These are phyloP conservation scores for Anthoscopus minutus DNA, from an alignment of 2,113 vertebrate genomes.

Conservation along the genomic window DNA sequence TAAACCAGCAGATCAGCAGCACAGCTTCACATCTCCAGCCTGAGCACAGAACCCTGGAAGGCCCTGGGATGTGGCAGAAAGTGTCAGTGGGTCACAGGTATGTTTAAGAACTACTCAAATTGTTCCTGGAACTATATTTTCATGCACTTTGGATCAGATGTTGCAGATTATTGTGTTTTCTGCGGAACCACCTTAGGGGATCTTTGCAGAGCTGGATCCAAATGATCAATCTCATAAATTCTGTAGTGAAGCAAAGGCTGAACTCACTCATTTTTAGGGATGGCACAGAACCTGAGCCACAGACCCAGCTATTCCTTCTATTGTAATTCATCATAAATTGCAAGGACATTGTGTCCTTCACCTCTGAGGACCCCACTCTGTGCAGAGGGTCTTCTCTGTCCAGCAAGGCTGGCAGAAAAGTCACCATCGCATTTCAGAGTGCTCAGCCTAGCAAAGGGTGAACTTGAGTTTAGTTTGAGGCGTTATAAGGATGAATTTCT, in stretches of 20 bases:
- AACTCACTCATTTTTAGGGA: neutral
- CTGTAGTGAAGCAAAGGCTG: neutral
- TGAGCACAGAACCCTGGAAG: neutral
- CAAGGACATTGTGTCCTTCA: neutral
- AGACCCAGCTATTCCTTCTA: neutral
- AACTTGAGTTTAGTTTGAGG: neutral
- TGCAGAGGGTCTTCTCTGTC: neutral
- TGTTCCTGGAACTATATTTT: neutral
- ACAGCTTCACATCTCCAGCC: neutral
- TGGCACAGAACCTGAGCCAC: neutral
- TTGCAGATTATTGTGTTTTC: neutral
- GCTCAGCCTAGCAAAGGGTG: neutral
- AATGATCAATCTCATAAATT: neutral
- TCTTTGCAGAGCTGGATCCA: neutral
- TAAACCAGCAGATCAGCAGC: neutral
- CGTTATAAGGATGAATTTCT: neutral
- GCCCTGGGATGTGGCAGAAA: fast-evolving
- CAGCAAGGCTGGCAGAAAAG: neutral
- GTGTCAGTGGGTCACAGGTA: neutral
- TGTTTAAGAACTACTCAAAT: neutral
- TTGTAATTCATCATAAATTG: neutral
- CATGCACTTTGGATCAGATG: neutral
- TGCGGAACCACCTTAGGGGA: neutral
- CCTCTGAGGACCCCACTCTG: neutral
- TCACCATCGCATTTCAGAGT: neutral